Percentiles rank a stretch among this genome's conserved stretches.
phyloP scores from a whole-genome alignment of 2,113 vertebrate genomes.

The Anarhynchus alexandrinus region DNA sequence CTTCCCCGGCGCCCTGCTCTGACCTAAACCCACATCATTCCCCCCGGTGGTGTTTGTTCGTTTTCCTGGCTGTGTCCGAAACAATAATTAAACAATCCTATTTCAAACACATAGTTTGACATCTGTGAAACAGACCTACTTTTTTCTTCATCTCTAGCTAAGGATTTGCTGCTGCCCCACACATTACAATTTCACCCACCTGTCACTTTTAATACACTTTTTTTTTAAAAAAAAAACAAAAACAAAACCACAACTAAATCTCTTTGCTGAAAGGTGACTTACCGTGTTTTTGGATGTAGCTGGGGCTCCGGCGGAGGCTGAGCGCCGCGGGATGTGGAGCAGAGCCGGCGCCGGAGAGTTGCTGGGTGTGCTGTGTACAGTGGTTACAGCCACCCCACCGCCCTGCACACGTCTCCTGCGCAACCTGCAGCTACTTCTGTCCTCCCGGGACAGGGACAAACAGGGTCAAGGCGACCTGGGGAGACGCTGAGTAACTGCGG shows the following conservation, averaged over 20 bases:
- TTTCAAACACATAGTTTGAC: neutral
- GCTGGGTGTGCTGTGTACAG: constrained; percentile 31
- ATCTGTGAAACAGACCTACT: neutral
- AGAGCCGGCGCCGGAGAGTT: neutral
- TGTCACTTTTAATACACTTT: neutral
- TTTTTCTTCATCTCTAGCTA: neutral
- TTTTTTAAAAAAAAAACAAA: neutral
- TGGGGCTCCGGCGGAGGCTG: neutral
- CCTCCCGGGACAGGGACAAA: neutral
- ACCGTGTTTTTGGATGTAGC: constrained; percentile 15
- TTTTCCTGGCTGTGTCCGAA: neutral
- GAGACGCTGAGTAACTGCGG: accelerated
- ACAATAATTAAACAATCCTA: neutral
- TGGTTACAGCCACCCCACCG: neutral
- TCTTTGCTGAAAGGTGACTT: neutral
- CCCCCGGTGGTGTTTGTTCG: neutral
- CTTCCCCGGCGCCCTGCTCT: neutral
- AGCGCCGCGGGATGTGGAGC: neutral
- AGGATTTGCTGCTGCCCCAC: neutral
- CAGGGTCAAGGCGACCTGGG: neutral
- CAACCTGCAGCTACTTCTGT: neutral
- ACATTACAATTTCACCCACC: neutral
- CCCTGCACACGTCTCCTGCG: neutral
- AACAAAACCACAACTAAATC: neutral
- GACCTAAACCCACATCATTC: neutral